Conservation (phyloP, 2,113 vertebrate genomes). For the Elgaria multicarinata region DNA sequence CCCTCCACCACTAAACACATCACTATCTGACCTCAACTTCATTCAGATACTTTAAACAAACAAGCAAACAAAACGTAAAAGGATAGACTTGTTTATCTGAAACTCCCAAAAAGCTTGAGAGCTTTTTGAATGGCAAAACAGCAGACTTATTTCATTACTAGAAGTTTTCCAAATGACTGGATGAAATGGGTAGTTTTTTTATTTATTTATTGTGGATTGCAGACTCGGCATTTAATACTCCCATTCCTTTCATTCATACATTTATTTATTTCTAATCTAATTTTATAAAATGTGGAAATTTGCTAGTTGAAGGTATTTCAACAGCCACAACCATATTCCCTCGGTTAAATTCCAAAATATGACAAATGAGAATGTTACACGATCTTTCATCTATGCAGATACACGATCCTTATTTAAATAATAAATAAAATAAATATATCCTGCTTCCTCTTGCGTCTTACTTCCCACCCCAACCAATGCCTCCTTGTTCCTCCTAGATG, state of each 20-base stretch:
- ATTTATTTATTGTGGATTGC: background rate
- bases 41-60: background rate
- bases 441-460: background rate
- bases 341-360: background rate
- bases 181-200: background rate
- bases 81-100: background rate
- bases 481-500: background rate
- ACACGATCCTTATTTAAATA: background rate
- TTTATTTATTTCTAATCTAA: background rate
- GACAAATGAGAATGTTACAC: background rate
- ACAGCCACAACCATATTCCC: background rate
- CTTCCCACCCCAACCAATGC: background rate
- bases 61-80: slow-evolving; percentile 17
- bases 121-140: background rate
- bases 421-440: background rate
- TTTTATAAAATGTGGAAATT: slow-evolving; percentile 10
- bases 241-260: background rate
- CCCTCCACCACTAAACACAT: background rate
- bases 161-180: slow-evolving; percentile 17
- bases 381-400: background rate
- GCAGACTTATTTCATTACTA: background rate
- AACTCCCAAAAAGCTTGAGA: background rate
- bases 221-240: background rate
- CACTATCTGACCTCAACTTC: background rate
- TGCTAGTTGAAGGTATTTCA: background rate